Conservation (phyloP, 1,140 invertebrate genomes). For the Acromyrmex charruanus region DNA sequence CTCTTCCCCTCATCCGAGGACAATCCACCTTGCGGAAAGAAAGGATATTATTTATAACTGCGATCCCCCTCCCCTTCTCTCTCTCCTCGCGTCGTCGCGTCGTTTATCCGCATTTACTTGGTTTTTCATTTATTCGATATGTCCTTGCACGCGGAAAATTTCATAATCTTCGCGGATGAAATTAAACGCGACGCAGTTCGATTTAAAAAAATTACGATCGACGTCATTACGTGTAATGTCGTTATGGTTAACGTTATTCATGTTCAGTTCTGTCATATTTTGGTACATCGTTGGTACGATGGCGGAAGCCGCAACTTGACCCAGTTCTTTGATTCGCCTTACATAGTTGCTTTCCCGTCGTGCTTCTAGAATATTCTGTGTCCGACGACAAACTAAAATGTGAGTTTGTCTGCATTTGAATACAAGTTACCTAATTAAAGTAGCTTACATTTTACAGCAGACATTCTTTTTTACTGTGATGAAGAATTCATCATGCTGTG, state of each 20-base stretch:
- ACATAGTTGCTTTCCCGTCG: conserved; percentile 55
- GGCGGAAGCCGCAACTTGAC: conserved; percentile 63
- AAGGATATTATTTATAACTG: conserved; percentile 41
- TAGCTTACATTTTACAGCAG: neutral
- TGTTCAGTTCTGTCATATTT: conserved; percentile 38
- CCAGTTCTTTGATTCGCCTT: conserved; percentile 64
- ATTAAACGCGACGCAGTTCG: neutral
- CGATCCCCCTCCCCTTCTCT: neutral
- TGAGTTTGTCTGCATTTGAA: conserved; percentile 24
- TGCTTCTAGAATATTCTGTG: conserved; percentile 50
- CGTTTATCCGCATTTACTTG: conserved; percentile 13
- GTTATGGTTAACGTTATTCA: conserved; percentile 47
- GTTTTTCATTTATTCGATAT: conserved; percentile 16
- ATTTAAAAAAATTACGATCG: conserved; percentile 14
- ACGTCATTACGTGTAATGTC: neutral
- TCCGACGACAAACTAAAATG: conserved; percentile 25
- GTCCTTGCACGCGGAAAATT: neutral
- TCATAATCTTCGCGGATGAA: conserved; percentile 1
- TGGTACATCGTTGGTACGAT: conserved; percentile 36
- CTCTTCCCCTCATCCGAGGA: neutral
- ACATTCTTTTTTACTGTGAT: conserved; percentile 14
- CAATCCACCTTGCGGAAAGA: conserved; percentile 19
- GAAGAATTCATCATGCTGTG: neutral
- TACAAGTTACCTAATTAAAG: conserved; percentile 21
- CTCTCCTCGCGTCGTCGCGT: neutral